Base-by-base conservation (phyloP, 2,113 vertebrate genomes). In the Apodemus sylvaticus region DNA sequence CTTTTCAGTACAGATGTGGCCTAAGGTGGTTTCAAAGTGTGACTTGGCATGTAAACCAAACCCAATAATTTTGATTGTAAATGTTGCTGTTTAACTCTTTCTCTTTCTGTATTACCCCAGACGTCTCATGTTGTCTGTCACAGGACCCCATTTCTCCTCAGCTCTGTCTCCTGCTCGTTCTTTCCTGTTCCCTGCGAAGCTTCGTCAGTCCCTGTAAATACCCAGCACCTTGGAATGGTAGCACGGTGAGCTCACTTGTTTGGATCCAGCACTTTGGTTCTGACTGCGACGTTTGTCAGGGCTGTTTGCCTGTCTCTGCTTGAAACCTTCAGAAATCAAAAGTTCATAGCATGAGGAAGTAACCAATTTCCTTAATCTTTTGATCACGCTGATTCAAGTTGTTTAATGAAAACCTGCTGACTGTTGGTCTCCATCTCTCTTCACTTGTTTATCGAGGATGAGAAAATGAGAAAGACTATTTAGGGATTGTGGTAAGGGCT, bases 11-110 rank as follows among this genome's bases (percentile, higher is more conserved):
- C 12, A 90, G 79, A 95, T 13, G 24, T 14, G 92, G 55, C 71
- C 79, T 85, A 36, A 93, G 51, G 79, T 58, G 73, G 29, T 93
- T 96, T 97, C 70, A 94, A n/a, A 77, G 86, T 93, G 77, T 91
- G 51, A 77, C 42, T 85, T 94, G 51, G 77, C 79, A 90, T 93
- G 82, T 73, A 93, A 29, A 74, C 85, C 60, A 91, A 81, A 82
- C 2, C 1, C 45, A 86, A 19, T 77, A 26, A 62, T 26, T 62
- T 62, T 26, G 60, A 62, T 62, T 62, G 60, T 62, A 24, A 62
- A 62, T 62, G 60, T 3, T 22, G 78, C 11, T 53, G 53, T 4
- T 73, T 89, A 26, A 26, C 26, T 89, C 94, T 36, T 95, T 91
- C 58, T 94, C n/a, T 73, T 85, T 94, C 55, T 62, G 64, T 66